Conservation (phyloP, 1,140 invertebrate species). For the Euborellia annulipes region DNA sequence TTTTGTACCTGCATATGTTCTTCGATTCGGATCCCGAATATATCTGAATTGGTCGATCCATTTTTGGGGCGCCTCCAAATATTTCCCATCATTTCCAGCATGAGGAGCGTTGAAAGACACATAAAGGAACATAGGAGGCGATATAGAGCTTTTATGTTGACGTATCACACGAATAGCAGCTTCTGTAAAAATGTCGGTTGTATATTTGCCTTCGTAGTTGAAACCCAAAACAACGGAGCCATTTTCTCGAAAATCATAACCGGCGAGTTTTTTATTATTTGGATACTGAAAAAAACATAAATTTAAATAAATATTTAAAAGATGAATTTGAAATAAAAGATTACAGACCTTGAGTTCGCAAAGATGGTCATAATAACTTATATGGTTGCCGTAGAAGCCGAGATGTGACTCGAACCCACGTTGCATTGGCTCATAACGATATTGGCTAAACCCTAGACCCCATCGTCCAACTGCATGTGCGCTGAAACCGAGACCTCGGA, state of each 20-base stretch:
- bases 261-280: constrained; percentile 7
- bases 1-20: constrained; percentile 44
- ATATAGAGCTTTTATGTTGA: constrained; percentile 31
- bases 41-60: constrained; percentile 42
- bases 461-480: too few relatives aligned
- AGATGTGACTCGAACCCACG: too few relatives aligned
- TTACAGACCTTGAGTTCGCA: too few relatives aligned
- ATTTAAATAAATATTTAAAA: too few relatives aligned
- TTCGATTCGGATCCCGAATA: constrained; percentile 43
- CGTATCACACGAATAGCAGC: constrained; percentile 41
- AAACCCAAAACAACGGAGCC: constrained; percentile 33
- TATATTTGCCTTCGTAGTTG: constrained; percentile 43
- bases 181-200: constrained; percentile 49
- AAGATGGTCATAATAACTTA: too few relatives aligned
- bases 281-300: too few relatives aligned
- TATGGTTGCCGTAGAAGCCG: too few relatives aligned
- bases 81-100: constrained; percentile 37
- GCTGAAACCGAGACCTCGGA: too few relatives aligned
- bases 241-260: constrained; percentile 24
- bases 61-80: constrained; percentile 42
- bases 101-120: constrained; percentile 50
- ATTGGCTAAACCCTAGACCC: too few relatives aligned
- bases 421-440: too few relatives aligned
- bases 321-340: too few relatives aligned
- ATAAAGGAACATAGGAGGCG: constrained; percentile 49